These are phyloP conservation scores for Aplysia californica DNA, from an alignment of 1,140 invertebrate genomes.

Conservation along the genomic window DNA sequence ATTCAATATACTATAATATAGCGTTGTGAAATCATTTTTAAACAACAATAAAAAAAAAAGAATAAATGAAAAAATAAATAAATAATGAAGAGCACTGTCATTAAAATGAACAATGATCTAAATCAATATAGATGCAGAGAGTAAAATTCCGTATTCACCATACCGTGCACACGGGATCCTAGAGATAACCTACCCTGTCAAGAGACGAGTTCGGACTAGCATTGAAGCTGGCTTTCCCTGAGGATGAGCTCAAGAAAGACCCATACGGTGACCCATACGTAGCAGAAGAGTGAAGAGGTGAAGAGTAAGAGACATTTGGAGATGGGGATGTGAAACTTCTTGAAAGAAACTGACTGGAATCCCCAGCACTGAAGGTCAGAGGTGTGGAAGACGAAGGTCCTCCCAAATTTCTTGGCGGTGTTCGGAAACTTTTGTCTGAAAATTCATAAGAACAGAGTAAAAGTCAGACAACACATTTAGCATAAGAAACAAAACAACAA, in stretches of 20 bases:
- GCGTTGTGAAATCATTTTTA: not conserved
- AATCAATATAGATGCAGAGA: too few relatives aligned
- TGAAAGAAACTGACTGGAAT: not conserved
- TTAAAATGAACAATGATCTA: too few relatives aligned
- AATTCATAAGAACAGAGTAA: too few relatives aligned
- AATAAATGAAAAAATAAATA: too few relatives aligned
- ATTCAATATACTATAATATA: not conserved
- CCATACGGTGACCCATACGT: not conserved
- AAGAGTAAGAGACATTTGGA: not conserved
- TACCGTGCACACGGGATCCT: not conserved
- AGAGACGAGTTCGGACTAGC: constrained; percentile 15
- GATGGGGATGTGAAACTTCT: not conserved
- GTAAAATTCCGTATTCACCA: too few relatives aligned
- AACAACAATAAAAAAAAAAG: not conserved
- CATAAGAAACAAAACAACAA: too few relatives aligned
- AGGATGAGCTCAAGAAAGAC: not conserved
- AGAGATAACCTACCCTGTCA: not conserved
- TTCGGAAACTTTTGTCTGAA: constrained; percentile 32
- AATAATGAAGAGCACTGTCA: too few relatives aligned
- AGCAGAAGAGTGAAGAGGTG: not conserved
- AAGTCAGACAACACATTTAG: too few relatives aligned
- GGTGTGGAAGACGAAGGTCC: not conserved
- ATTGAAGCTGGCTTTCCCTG: constrained; percentile 6
- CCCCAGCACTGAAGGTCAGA: not conserved
- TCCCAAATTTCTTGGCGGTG: constrained; percentile 15